Conservation (phyloP, 2,888 invertebrate species). For the Ditula angustiorana region DNA sequence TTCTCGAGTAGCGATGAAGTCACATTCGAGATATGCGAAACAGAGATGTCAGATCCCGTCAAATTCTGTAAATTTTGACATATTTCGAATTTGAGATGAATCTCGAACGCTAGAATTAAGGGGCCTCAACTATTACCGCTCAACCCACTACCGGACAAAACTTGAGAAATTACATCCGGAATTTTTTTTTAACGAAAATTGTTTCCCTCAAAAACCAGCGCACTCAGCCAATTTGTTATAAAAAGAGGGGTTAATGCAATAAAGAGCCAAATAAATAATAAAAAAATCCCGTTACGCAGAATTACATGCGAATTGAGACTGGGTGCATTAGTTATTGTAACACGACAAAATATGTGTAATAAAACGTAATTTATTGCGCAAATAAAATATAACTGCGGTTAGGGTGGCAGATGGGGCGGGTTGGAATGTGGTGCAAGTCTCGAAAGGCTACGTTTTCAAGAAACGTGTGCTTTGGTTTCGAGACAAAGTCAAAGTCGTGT, state of each 20-base stretch:
- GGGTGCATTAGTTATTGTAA: slow-evolving; percentile 86
- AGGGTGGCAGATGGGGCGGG: slow-evolving; percentile 83
- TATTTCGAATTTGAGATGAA: too few species aligned
- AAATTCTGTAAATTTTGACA: too few species aligned
- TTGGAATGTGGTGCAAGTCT: slow-evolving; percentile 48
- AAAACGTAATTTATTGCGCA: slow-evolving; percentile 84
- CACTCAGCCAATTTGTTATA: background rate
- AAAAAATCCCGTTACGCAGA: slow-evolving; percentile 75
- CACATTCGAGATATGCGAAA: too few species aligned
- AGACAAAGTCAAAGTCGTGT: too few species aligned
- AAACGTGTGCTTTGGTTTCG: background rate
- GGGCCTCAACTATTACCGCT: too few species aligned
- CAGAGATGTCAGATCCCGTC: too few species aligned
- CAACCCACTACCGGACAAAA: too few species aligned
- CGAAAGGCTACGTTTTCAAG: background rate
- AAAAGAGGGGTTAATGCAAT: slow-evolving; percentile 42
- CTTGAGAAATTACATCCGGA: too few species aligned
- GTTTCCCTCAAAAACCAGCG: background rate
- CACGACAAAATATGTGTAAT: slow-evolving; percentile 87
- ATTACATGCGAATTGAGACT: slow-evolving; percentile 83
- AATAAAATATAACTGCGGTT: slow-evolving; percentile 86
- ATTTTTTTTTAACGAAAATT: background rate
- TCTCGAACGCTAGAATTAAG: too few species aligned
- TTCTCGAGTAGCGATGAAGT: too few species aligned
- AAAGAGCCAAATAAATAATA: slow-evolving; percentile 77